phyloP scores from a whole-genome alignment of 2,888 invertebrate species.

The Hyposoter didymator region DNA sequence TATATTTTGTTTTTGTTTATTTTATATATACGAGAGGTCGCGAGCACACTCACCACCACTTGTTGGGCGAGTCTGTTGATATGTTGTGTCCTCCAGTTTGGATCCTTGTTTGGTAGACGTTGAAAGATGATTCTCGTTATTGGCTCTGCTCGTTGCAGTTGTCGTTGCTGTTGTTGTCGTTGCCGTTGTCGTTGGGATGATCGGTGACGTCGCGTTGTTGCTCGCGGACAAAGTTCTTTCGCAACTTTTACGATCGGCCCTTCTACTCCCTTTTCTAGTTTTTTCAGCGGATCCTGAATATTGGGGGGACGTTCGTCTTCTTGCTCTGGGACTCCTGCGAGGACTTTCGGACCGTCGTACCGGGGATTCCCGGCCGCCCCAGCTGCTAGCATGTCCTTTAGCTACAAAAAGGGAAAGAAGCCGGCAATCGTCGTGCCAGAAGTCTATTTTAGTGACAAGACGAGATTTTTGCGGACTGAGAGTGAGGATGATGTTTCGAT shows the following conservation, averaged over 20 bases:
- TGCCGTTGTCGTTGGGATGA: slow-evolving; percentile 35
- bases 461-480: slow-evolving; percentile 40
- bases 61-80: slow-evolving; percentile 60
- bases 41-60: slow-evolving; percentile 68
- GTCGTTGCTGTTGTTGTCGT: slow-evolving; percentile 45
- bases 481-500: slow-evolving; percentile 22
- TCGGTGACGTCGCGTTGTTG: slow-evolving; percentile 26
- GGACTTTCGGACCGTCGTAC: slow-evolving; percentile 74
- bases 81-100: slow-evolving; percentile 45
- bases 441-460: slow-evolving; percentile 75
- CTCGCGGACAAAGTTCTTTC: slow-evolving; percentile 30
- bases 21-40: slow-evolving; percentile 69
- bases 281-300: slow-evolving; percentile 65
- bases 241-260: slow-evolving; percentile 52
- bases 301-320: slow-evolving; percentile 76
- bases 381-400: slow-evolving; percentile 81
- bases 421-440: slow-evolving; percentile 74
- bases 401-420: slow-evolving; percentile 77
- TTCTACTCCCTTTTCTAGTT: slow-evolving; percentile 41
- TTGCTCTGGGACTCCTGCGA: slow-evolving; percentile 74
- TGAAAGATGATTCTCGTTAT: slow-evolving; percentile 67
- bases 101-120: slow-evolving; percentile 68
- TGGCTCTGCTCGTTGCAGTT: slow-evolving; percentile 55
- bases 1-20: slow-evolving; percentile 45
- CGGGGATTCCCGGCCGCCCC: slow-evolving; percentile 81